phyloP scores from a whole-genome alignment of 2,797 vertebrate species.

The Poecilia picta region DNA sequence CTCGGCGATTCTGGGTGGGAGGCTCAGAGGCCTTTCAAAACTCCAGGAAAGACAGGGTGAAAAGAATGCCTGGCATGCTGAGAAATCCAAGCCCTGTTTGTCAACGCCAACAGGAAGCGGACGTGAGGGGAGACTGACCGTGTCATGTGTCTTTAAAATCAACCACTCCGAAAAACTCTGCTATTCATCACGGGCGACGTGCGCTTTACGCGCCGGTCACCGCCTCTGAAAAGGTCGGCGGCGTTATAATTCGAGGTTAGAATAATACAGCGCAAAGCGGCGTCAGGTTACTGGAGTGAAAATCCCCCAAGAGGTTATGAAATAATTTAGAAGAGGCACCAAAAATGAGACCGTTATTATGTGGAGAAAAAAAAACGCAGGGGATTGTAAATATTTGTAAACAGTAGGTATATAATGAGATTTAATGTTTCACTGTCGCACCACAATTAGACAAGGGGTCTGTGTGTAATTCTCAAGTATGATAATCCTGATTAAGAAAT shows the following conservation, averaged over 20 bases:
- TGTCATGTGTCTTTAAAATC: conserved; percentile 79
- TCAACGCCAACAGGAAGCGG: conserved; percentile 84
- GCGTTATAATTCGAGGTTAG: conserved; percentile 65
- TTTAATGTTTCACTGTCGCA: background rate
- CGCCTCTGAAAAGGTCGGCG: conserved; percentile 61
- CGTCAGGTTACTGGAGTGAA: conserved; percentile 49
- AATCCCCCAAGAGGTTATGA: conserved; percentile 30
- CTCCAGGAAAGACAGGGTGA: conserved; percentile 78
- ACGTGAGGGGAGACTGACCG: conserved; percentile 78
- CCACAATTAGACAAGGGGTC: background rate
- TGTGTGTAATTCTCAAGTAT: background rate
- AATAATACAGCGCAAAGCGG: conserved; percentile 56
- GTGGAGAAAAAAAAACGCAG: conserved; percentile 31
- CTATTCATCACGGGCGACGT: conserved; percentile 67
- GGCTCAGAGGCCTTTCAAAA: conserved; percentile 79
- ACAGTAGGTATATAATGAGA: conserved; percentile 1
- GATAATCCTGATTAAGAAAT: background rate
- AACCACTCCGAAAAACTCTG: conserved; percentile 56
- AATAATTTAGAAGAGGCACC: conserved; percentile 31
- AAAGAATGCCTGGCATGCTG: conserved; percentile 84
- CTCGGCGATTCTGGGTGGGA: conserved; percentile 80
- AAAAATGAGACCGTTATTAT: conserved; percentile 25
- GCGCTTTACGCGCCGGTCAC: conserved; percentile 62
- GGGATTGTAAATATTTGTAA: conserved; percentile 43
- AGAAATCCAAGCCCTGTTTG: conserved; percentile 84